These are phyloP conservation scores for Perca fluviatilis DNA, from an alignment of 2,113 vertebrate species.

Conservation along the genomic window DNA sequence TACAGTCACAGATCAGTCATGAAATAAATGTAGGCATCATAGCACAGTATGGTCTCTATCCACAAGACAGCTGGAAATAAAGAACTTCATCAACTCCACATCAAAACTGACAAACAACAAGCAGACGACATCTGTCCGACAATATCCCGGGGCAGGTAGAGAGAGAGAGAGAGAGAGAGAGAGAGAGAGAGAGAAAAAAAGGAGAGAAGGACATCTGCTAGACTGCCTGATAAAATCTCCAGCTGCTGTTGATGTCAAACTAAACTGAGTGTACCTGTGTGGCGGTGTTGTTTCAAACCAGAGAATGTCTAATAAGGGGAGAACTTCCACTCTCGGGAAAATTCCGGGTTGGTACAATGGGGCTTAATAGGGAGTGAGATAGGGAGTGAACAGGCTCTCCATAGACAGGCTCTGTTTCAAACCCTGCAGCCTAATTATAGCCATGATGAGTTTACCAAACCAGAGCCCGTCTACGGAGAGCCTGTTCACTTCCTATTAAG, in stretches of 20 bases:
- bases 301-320: no score
- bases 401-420: no score
- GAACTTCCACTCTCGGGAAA: no score
- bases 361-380: no score
- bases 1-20: not conserved
- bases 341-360: no score
- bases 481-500: no score
- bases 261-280: slow-evolving; percentile 42
- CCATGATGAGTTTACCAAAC: slow-evolving; percentile 41
- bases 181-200: no score
- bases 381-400: no score
- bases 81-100: not conserved
- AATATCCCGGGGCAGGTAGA: slow-evolving; percentile 43
- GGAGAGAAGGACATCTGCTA: slow-evolving; percentile 47
- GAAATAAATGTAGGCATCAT: not conserved
- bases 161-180: no score
- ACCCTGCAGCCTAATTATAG: slow-evolving; percentile 47
- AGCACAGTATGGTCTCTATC: not conserved
- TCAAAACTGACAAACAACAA: slow-evolving; percentile 44
- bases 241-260: slow-evolving; percentile 49
- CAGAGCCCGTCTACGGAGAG: not conserved
- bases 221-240: slow-evolving; percentile 50
- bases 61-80: not conserved
- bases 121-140: slow-evolving; percentile 45
- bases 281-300: slow-evolving; percentile 21